Base-by-base conservation (phyloP, 2,888 invertebrate species). In the Steinernema scapterisci region DNA sequence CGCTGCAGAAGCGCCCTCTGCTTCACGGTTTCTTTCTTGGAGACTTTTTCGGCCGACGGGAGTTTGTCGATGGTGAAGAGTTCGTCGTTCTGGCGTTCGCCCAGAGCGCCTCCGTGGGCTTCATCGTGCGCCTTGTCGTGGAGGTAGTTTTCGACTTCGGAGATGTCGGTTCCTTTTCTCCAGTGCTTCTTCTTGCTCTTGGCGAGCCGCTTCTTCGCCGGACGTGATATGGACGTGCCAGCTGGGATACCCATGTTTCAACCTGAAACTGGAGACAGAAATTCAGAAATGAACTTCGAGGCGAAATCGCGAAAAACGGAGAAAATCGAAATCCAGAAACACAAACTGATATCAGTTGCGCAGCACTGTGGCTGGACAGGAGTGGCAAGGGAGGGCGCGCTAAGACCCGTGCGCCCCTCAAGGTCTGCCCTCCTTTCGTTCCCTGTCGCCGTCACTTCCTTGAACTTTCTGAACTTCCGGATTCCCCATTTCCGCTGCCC, bases 1-100 rank as follows among this genome's bases (percentile, higher is more conserved):
- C 71, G 16, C 44, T 44, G 21, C 44, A 71, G 63, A 13, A 11
- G 19, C 73, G 38, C 72, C 56, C 9, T 73, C 70, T 51, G 52
- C 43, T 45, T 71, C 31, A 46, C 23, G 1, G 45, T 44, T 9
- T 46, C 45, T 43, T 71, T 70, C 73, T 70, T 70, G 25, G 45
- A 23, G 31, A 27, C 63, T 19, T 19, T 44, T 48, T 21, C 72
- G 43, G 25, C 48, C 46, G 45, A 63, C 70, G 72, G 63, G 48
- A 72, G 31, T 23, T 51, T 75, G 72, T 75, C 75, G n/a, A 75
- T 43, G 16, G 71, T 52, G 75, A 75, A 75, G 48, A 75, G 75
- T 23, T 75, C 75, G 31, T 72, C 75, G 46, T 75, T 31, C 7
- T 56, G 21, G 19, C 72, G 72, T 3, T 21, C 5, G 1, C 54